phyloP scores from a whole-genome alignment of 2,113 vertebrate genomes.

The Turdus rufiventris region DNA sequence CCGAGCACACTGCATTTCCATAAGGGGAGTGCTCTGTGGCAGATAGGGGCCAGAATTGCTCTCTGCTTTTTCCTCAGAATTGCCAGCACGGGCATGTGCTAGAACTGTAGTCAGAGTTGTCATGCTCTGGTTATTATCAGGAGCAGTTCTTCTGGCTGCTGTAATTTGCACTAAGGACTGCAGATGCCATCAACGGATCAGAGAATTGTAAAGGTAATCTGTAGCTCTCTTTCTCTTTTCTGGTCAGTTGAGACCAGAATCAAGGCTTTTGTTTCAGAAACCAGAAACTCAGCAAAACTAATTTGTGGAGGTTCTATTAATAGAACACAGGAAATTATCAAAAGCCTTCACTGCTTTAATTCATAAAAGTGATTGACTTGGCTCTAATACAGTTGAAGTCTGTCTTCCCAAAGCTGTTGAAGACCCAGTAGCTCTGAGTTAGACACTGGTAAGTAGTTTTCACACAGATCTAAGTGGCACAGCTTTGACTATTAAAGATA shows the following conservation, averaged over 20 bases:
- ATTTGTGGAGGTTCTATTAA: conserved; percentile 1
- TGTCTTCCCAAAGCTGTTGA: background rate
- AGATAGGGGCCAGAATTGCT: background rate
- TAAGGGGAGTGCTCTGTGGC: background rate
- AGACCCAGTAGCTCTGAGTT: background rate
- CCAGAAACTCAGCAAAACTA: background rate
- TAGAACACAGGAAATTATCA: background rate
- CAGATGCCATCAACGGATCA: background rate
- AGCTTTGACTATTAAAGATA: background rate
- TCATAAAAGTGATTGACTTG: background rate
- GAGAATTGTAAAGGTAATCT: background rate
- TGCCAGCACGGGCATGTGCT: background rate
- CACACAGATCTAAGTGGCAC: background rate
- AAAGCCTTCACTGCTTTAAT: background rate
- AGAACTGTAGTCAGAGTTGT: background rate
- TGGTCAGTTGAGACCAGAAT: background rate
- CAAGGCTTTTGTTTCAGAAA: conserved; percentile 27
- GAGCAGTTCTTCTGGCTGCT: conserved; percentile 12
- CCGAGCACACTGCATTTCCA: background rate
- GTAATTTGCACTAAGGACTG: background rate
- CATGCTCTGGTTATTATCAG: conserved; percentile 37
- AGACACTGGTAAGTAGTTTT: background rate
- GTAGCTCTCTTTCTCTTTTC: background rate
- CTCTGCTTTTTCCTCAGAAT: background rate
- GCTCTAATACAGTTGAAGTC: background rate